Base-by-base conservation (phyloP, 1,140 invertebrate species). In the Rhyacophila brunnea region DNA sequence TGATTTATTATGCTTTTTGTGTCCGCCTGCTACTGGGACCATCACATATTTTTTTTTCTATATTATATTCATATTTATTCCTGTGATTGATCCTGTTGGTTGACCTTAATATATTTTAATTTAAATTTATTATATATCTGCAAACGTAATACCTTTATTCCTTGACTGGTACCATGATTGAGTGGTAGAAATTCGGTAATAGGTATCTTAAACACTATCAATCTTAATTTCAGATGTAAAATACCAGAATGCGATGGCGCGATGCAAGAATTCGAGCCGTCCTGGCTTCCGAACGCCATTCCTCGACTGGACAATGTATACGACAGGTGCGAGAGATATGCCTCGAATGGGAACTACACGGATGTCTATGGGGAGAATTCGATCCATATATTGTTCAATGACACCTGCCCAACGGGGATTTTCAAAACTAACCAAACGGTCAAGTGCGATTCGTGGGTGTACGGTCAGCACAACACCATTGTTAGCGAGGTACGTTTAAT, bases 181-280 rank as follows among this genome's bases (percentile, higher is more conserved):
- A n/a, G n/a, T n/a, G n/a, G n/a, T n/a, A n/a, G n/a, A n/a, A n/a
- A n/a, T n/a, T n/a, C n/a, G n/a, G n/a, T n/a, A n/a, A n/a, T n/a
- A n/a, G n/a, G n/a, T n/a, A n/a, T n/a, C n/a, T n/a, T n/a, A n/a
- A n/a, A n/a, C n/a, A n/a, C n/a, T n/a, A n/a, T n/a, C n/a, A n/a
- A n/a, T n/a, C n/a, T n/a, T n/a, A n/a, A n/a, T 70, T 68, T 40
- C 58, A 88, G 86, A 71, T 89, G 87, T 66, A 67, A 80, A n/a
- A 81, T 88, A 50, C 74, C 82, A 10, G 83, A 84, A 68, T 88
- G 87, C 64, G 86, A 79, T 40, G 38, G 38, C 42, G 48, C 49
- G n/a, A 58, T 61, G 2, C 53, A 71, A 5, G 62, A 59, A 4
- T 86, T 79, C 58, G 43, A 76, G 4, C 77, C 77, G 13, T 13